These are phyloP conservation scores for Campylomormyrus tamandua DNA, from an alignment of 2,113 vertebrate species.

Conservation along the genomic window DNA sequence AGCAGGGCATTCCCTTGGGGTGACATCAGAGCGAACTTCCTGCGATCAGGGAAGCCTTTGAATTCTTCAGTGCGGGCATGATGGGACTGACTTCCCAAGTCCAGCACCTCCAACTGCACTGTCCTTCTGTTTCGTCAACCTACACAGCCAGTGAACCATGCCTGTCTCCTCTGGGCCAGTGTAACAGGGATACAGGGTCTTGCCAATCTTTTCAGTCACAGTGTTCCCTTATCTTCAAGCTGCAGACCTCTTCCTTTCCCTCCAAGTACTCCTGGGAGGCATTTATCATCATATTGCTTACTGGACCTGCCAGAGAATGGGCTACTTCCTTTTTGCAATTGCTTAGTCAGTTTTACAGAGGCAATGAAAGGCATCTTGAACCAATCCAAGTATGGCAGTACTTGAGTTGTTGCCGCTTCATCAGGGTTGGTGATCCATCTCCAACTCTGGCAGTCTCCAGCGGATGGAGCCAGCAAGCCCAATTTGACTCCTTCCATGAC, in stretches of 20 bases:
- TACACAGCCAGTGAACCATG: neutral
- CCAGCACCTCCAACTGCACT: neutral
- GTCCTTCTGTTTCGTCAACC: neutral
- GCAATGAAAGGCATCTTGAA: neutral
- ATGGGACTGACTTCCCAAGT: neutral
- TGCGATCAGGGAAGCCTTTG: neutral
- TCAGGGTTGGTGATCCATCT: too few relatives aligned
- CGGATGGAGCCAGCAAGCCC: neutral
- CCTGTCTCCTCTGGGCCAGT: neutral
- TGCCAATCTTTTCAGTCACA: too few relatives aligned
- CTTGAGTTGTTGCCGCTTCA: neutral
- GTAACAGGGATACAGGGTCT: too few relatives aligned
- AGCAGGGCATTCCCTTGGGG: neutral
- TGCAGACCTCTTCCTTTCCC: neutral
- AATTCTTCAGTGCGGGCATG: neutral
- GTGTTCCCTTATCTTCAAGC: neutral
- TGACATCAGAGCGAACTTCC: neutral
- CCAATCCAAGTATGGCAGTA: neutral
- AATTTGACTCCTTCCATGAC: neutral
- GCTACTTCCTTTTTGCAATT: neutral
- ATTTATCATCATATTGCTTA: neutral
- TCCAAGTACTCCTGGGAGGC: neutral
- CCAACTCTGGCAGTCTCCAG: neutral
- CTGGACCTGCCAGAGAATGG: neutral
- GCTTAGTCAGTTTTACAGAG: neutral